phyloP scores from a whole-genome alignment of 2,888 invertebrate genomes.

The Tinea trinotella region DNA sequence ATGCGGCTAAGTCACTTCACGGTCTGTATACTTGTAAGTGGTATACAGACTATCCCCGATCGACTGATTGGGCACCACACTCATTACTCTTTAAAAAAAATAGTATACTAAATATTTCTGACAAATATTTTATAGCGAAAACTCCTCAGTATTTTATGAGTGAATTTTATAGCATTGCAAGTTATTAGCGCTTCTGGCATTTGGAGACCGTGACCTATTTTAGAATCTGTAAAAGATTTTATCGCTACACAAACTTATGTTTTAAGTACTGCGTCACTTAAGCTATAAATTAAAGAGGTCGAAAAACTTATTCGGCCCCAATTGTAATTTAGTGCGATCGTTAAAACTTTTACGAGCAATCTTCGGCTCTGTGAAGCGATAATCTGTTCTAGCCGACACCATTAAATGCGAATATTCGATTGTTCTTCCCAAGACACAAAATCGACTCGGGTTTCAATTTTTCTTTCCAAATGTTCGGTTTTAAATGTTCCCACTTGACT shows the following conservation, averaged over 20 bases:
- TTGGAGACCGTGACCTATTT: slow-evolving; percentile 9
- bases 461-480: slow-evolving; percentile 12
- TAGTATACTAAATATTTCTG: too few species aligned
- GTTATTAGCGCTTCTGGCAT: neutral
- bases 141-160: too few species aligned
- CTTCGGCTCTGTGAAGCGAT: slow-evolving; percentile 39
- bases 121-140: too few species aligned
- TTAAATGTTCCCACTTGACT: slow-evolving; percentile 18
- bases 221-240: neutral
- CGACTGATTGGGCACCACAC: too few species aligned
- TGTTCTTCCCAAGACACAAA: slow-evolving; percentile 20
- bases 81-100: too few species aligned
- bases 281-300: slow-evolving; percentile 46
- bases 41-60: too few species aligned
- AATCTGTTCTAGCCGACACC: slow-evolving; percentile 44
- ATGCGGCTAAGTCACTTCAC: too few species aligned
- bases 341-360: slow-evolving; percentile 58
- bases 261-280: slow-evolving; percentile 31
- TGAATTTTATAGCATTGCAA: too few species aligned
- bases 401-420: slow-evolving; percentile 24
- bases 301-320: slow-evolving; percentile 43
- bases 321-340: slow-evolving; percentile 51
- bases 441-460: slow-evolving; percentile 22
- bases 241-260: slow-evolving; percentile 28
- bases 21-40: too few species aligned